These are phyloP conservation scores for Dicerorhinus sumatrensis DNA, from an alignment of 2,113 vertebrate species.

Conservation along the genomic window DNA sequence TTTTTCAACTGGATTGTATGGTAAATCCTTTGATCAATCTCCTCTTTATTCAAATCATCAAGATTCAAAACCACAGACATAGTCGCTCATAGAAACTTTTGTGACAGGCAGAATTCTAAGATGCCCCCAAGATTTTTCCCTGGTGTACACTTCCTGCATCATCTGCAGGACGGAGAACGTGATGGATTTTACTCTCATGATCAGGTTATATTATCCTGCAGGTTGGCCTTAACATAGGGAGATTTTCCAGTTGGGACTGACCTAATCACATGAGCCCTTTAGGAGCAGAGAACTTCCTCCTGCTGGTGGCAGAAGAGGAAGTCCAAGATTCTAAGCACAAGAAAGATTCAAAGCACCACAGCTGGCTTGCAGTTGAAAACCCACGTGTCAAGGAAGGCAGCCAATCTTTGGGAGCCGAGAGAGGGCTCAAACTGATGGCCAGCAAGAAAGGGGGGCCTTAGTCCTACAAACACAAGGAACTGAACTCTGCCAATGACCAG, in stretches of 20 bases:
- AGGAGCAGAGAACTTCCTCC: not conserved
- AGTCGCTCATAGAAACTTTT: not conserved
- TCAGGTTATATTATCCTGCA: not conserved
- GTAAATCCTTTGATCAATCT: slow-evolving; percentile 81
- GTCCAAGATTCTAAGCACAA: not conserved
- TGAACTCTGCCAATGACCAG: not conserved
- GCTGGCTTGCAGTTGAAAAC: not conserved
- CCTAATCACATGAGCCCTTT: not conserved
- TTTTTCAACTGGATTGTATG: slow-evolving; percentile 76
- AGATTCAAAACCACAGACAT: slow-evolving; percentile 78
- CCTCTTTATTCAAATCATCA: slow-evolving; percentile 81
- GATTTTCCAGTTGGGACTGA: not conserved
- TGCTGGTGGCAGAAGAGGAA: not conserved
- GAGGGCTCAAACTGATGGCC: too few species aligned
- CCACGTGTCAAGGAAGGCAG: not conserved
- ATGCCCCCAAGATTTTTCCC: not conserved
- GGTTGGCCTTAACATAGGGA: not conserved
- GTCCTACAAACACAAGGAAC: not conserved
- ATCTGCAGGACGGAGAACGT: not conserved
- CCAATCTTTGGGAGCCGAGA: not conserved
- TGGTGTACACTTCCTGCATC: too few species aligned
- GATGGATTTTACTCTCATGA: not conserved
- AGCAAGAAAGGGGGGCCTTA: too few species aligned
- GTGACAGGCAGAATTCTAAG: not conserved
- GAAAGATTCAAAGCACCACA: not conserved